Evolutionary conservation across 2,113 vertebrate species (phyloP).

Genomic region (Nematolebias whitei): DNA sequence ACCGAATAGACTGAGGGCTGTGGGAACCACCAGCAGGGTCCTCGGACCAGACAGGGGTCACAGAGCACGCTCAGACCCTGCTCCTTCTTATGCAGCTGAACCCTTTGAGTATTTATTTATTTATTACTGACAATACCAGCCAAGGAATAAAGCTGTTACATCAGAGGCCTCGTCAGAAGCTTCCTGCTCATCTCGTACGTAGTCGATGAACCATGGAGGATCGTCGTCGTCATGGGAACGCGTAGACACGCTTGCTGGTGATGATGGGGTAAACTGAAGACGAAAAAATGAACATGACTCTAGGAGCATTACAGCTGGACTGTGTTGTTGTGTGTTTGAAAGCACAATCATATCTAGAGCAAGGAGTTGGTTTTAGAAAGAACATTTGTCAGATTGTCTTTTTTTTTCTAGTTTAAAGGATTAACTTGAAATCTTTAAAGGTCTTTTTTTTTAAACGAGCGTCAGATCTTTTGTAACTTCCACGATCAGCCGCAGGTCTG

Average conservation of each 20-base stretch:
- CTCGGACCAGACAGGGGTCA: slow-evolving; percentile 59
- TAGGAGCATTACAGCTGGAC: slow-evolving; percentile 44
- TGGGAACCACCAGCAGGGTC: slow-evolving; percentile 13
- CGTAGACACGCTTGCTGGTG: not conserved
- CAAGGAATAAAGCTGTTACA: slow-evolving; percentile 66
- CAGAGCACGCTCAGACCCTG: slow-evolving; percentile 42
- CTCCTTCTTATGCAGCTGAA: slow-evolving; percentile 49
- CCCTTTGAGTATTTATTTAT: slow-evolving; percentile 77
- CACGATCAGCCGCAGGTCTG: slow-evolving; percentile 1
- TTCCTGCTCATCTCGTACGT: slow-evolving; percentile 30
- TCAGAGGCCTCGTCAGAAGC: slow-evolving; percentile 23
- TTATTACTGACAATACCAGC: slow-evolving; percentile 72
- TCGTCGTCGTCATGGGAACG: slow-evolving; percentile 12
- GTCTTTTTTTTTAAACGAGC: slow-evolving; percentile 34
- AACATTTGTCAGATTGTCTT: slow-evolving; percentile 31
- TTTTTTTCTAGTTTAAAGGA: not conserved
- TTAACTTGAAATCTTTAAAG: slow-evolving; percentile 27
- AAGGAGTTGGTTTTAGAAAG: slow-evolving; percentile 44
- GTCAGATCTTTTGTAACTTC: slow-evolving; percentile 30
- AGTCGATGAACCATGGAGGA: slow-evolving; percentile 18
- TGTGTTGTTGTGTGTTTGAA: slow-evolving; percentile 51
- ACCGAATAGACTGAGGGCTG: slow-evolving; percentile 91
- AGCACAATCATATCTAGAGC: slow-evolving; percentile 57
- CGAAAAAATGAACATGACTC: slow-evolving; percentile 22
- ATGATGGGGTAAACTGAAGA: slow-evolving; percentile 1